Percentiles rank a stretch among this genome's conserved stretches.
phyloP scores from a whole-genome alignment of 2,797 vertebrate species.

The Scomberomorus guttatus region DNA sequence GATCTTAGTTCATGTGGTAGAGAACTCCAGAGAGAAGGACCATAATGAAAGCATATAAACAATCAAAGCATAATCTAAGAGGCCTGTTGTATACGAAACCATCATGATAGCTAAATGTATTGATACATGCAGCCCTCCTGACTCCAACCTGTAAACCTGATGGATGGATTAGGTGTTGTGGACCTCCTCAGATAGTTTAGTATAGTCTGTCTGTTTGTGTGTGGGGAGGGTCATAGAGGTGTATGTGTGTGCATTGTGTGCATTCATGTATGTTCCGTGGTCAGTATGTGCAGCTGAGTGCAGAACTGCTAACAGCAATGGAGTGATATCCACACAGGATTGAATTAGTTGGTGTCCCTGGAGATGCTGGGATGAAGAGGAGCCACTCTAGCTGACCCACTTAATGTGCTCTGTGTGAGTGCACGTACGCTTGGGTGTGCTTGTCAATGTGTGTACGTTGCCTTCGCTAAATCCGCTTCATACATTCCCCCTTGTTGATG shows the following conservation, averaged over 20 bases:
- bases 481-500: conserved; percentile 22
- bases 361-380: conserved; percentile 58
- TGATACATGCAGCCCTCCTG: neutral
- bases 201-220: neutral
- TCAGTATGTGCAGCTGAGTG: conserved; percentile 19
- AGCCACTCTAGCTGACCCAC: conserved; percentile 70
- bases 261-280: neutral
- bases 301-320: conserved; percentile 57
- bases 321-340: conserved; percentile 64
- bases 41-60: too few species aligned
- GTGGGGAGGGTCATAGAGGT: neutral
- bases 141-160: conserved; percentile 13
- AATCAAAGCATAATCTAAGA: neutral
- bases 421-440: conserved; percentile 18
- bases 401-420: conserved; percentile 56
- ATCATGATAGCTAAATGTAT: neutral
- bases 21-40: too few species aligned
- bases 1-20: too few species aligned
- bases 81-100: neutral
- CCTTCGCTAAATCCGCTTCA: conserved; percentile 25
- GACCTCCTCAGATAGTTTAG: too few species aligned
- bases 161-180: conserved; percentile 5
- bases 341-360: conserved; percentile 71
- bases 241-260: neutral
- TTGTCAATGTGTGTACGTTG: conserved; percentile 40